Conservation (phyloP, 2,888 invertebrate genomes). For the Fissipunctia ypsillon region DNA sequence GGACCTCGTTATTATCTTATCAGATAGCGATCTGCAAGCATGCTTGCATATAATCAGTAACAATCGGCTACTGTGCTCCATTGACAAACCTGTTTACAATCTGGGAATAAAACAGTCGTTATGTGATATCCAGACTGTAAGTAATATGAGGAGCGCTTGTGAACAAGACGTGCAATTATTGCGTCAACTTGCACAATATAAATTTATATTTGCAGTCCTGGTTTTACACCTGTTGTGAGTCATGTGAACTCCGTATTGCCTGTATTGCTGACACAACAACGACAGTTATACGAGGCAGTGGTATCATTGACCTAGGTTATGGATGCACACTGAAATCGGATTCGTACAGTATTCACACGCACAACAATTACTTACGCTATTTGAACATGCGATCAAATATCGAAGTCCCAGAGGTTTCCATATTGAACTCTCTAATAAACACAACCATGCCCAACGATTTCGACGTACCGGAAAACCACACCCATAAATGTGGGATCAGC, state of each 20-base stretch:
- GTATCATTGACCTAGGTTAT: not conserved
- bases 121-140: not conserved
- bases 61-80: too few relatives aligned
- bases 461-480: conserved; percentile 10
- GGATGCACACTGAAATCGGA: conserved; percentile 5
- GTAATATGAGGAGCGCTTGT: not conserved
- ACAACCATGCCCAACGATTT: not conserved
- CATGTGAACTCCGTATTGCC: too few relatives aligned
- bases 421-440: conserved; percentile 4
- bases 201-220: too few relatives aligned
- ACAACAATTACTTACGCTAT: conserved; percentile 2
- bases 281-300: not conserved
- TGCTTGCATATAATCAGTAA: too few relatives aligned
- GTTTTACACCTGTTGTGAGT: too few relatives aligned
- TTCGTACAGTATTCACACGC: conserved; percentile 1
- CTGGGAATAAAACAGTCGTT: not conserved
- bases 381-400: conserved; percentile 5
- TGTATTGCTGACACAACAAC: too few relatives aligned
- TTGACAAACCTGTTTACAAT: too few relatives aligned
- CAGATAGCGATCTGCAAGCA: too few relatives aligned
- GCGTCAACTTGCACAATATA: not conserved
- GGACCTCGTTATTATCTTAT: too few relatives aligned
- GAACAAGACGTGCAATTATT: conserved; percentile 5
- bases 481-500: conserved; percentile 5
- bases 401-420: conserved; percentile 17